Percentiles rank a stretch among this genome's conserved stretches.
Conservation (phyloP, 2,113 vertebrate species). For the Engraulis encrasicolus region DNA sequence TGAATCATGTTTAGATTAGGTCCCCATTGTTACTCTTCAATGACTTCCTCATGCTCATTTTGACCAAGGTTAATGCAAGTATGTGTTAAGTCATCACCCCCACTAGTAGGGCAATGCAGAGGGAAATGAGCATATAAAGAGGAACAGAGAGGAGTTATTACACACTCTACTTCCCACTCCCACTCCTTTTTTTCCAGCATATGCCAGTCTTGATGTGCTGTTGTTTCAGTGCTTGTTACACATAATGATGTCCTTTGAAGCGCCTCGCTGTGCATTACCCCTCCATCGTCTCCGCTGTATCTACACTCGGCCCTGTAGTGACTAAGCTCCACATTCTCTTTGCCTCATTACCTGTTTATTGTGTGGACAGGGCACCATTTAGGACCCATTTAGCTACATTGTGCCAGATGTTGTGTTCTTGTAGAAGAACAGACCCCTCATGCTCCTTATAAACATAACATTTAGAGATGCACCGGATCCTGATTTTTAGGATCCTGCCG, state of each 20-base stretch:
- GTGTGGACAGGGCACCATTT: background rate
- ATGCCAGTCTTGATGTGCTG: background rate
- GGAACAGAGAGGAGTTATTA: background rate
- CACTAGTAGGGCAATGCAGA: background rate
- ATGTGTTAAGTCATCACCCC: background rate
- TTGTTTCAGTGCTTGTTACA: background rate
- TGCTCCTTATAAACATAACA: too few relatives aligned
- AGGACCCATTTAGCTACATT: background rate
- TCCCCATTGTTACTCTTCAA: background rate
- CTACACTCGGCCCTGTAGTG: background rate
- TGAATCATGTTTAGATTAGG: too few relatives aligned
- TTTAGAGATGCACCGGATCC: too few relatives aligned
- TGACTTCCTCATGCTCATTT: background rate
- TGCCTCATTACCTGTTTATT: background rate
- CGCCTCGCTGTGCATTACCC: background rate
- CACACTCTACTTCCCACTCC: background rate
- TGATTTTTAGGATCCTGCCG: too few relatives aligned
- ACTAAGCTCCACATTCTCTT: conserved; percentile 3
- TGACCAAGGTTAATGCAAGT: background rate
- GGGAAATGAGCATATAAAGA: background rate
- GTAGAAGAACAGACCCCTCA: background rate
- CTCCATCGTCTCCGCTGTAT: background rate
- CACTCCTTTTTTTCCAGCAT: background rate
- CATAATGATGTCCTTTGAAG: background rate
- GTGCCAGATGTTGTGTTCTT: background rate